Evolutionary conservation across 2,797 vertebrate species (phyloP).

Genomic region (Darevskia mixta): DNA sequence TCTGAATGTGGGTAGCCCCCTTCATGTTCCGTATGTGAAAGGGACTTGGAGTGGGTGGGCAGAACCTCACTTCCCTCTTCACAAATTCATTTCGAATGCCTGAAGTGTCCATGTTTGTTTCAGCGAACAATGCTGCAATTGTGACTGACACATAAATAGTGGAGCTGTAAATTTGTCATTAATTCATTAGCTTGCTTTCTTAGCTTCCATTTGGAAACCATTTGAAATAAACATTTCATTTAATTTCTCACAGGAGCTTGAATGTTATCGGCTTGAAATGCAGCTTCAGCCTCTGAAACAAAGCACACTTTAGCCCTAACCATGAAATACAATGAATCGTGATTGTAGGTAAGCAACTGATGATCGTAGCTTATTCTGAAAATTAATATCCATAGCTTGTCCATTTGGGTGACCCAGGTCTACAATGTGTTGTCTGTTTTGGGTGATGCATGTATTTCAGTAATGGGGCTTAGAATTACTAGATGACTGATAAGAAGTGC

Average conservation of each 20-base stretch:
- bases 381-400: not conserved
- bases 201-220: no score
- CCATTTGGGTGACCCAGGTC: not conserved
- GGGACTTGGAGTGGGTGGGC: not conserved
- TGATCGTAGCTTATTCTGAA: not conserved
- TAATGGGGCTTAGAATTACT: not conserved
- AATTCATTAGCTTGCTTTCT: not conserved
- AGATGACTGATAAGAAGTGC: not conserved
- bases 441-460: not conserved
- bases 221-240: not conserved
- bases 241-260: not conserved
- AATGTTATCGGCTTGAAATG: not conserved
- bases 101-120: not conserved
- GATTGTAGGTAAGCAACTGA: not conserved
- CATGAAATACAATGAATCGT: not conserved
- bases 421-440: not conserved
- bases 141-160: not conserved
- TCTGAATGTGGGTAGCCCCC: not conserved
- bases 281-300: not conserved
- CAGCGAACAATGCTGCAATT: not conserved
- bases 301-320: not conserved
- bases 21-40: not conserved
- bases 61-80: not conserved
- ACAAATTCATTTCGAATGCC: not conserved
- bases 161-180: not conserved